These are phyloP conservation scores for Eubucco bourcierii DNA, from an alignment of 2,113 vertebrate genomes.

Conservation along the genomic window DNA sequence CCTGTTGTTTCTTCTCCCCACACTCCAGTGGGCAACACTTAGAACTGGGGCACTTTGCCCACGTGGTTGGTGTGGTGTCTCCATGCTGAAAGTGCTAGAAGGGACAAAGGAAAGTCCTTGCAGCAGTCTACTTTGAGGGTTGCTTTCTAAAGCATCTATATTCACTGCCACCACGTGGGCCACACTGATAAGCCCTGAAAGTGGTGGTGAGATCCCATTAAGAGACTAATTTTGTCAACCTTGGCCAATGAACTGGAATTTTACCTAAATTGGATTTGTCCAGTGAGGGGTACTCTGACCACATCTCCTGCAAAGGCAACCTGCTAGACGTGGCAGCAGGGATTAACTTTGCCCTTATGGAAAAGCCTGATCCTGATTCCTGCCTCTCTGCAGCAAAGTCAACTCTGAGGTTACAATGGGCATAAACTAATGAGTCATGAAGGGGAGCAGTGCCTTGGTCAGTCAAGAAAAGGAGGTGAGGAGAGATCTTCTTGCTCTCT, in stretches of 20 bases:
- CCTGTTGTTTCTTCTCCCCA: not conserved
- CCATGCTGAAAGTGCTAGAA: fast-evolving
- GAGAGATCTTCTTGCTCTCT: too few species aligned
- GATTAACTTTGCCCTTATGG: not conserved
- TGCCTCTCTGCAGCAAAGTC: not conserved
- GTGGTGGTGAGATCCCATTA: not conserved
- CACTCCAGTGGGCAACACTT: not conserved
- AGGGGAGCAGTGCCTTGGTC: not conserved
- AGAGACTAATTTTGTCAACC: not conserved
- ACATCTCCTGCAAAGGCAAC: not conserved
- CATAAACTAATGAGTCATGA: not conserved
- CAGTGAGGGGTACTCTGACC: not conserved
- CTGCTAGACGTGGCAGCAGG: not conserved
- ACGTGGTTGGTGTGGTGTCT: not conserved
- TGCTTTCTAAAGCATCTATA: not conserved
- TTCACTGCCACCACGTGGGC: not conserved
- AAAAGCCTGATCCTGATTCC: not conserved
- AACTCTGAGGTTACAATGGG: not conserved
- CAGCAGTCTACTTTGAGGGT: not conserved
- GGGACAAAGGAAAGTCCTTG: not conserved
- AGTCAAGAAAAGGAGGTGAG: not conserved
- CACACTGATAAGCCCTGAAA: not conserved
- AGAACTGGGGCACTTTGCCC: not conserved
- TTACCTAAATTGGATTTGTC: not conserved
- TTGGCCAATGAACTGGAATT: not conserved